Evolutionary conservation across 2,113 vertebrate genomes (phyloP).

Genomic region (Pan troglodytes): NHGRI_mPanTro3-v2.1_pri NC_072408.2:132897501-132898000

Average conservation of each 20-base stretch:
- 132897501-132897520: background rate
- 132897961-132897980: background rate
- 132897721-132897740: background rate
- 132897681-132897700: background rate
- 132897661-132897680: background rate
- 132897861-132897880: background rate
- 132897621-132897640: background rate
- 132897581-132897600: background rate
- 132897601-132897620: background rate
- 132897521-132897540: background rate
- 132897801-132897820: background rate
- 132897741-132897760: no score
- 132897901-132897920: background rate
- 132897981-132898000: background rate
- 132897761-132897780: background rate
- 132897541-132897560: background rate
- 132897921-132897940: background rate
- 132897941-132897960: background rate
- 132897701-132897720: background rate
- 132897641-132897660: background rate
- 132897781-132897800: no score
- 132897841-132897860: background rate
- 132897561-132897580: background rate
- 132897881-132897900: background rate
- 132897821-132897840: no score